A percentile compares a stretch with the other conserved stretches of the same genome.
Evolutionary conservation across 2,888 invertebrate genomes (phyloP).

Genomic region (Chrysolina americana): DNA sequence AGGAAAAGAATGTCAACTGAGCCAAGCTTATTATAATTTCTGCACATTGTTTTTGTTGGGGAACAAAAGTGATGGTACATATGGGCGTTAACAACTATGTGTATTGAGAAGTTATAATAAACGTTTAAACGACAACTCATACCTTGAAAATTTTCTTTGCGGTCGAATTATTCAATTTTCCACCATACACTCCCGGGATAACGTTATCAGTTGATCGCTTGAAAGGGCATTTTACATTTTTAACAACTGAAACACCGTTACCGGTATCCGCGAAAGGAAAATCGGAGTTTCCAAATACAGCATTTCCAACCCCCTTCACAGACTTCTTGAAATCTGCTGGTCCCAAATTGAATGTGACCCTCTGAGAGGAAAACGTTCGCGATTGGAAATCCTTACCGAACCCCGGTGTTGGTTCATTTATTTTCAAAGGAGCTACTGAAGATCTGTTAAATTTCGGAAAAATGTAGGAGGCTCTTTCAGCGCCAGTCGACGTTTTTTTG

Average conservation of each 20-base stretch:
- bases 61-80: too few species aligned
- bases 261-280: constrained; percentile 21
- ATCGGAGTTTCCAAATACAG: constrained; percentile 25
- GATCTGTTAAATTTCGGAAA: constrained; percentile 18
- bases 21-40: too few species aligned
- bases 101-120: too few species aligned
- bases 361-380: constrained; percentile 41
- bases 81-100: too few species aligned
- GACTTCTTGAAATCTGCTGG: constrained; percentile 27
- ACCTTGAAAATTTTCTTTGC: constrained; percentile 51
- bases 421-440: constrained; percentile 10
- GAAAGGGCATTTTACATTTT: not conserved
- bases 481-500: not conserved
- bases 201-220: constrained; percentile 33
- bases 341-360: constrained; percentile 32
- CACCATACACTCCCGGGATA: constrained; percentile 19
- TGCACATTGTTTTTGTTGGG: too few species aligned
- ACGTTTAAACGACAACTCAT: constrained; percentile 22
- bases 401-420: constrained; percentile 55
- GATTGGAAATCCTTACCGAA: not conserved
- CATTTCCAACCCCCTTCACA: constrained; percentile 39
- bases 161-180: constrained; percentile 37
- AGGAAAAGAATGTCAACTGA: too few species aligned
- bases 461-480: not conserved
- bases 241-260: not conserved